phyloP scores from a whole-genome alignment of 2,888 invertebrate genomes.

The Agriotes lineatus region DNA sequence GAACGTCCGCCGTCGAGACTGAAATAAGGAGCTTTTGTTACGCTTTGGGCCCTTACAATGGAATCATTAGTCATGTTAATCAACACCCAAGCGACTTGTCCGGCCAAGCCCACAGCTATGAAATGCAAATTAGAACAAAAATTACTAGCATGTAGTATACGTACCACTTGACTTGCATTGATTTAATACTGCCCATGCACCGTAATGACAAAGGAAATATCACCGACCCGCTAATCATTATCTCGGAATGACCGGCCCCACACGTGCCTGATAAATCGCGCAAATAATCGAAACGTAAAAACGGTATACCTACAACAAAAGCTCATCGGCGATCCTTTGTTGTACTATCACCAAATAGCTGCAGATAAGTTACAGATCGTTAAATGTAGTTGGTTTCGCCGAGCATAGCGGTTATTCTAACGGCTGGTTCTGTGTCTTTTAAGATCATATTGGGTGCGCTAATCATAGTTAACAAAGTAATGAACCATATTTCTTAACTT shows the following conservation, averaged over 20 bases:
- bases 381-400: too few relatives aligned
- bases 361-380: too few relatives aligned
- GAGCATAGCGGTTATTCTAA: too few relatives aligned
- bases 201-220: constrained; percentile 10
- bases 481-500: too few relatives aligned
- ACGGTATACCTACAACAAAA: too few relatives aligned
- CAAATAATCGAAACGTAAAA: constrained; percentile 3
- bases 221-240: neutral
- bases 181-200: constrained; percentile 1
- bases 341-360: too few relatives aligned
- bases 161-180: constrained; percentile 12
- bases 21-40: constrained; percentile 16
- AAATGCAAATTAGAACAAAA: constrained; percentile 39
- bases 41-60: constrained; percentile 17
- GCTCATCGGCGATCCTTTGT: too few relatives aligned
- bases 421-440: too few relatives aligned
- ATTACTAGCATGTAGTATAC: constrained; percentile 21
- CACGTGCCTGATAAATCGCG: neutral
- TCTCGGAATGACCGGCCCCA: neutral
- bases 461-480: too few relatives aligned
- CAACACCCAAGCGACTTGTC: constrained; percentile 38
- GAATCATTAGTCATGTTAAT: constrained; percentile 40
- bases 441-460: too few relatives aligned
- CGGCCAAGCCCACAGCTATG: constrained; percentile 35
- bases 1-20: constrained; percentile 2